A percentile compares a stretch with the other conserved stretches of the same genome.
Conservation (phyloP, 1,140 invertebrate species). For the Brachionus sp. region DNA sequence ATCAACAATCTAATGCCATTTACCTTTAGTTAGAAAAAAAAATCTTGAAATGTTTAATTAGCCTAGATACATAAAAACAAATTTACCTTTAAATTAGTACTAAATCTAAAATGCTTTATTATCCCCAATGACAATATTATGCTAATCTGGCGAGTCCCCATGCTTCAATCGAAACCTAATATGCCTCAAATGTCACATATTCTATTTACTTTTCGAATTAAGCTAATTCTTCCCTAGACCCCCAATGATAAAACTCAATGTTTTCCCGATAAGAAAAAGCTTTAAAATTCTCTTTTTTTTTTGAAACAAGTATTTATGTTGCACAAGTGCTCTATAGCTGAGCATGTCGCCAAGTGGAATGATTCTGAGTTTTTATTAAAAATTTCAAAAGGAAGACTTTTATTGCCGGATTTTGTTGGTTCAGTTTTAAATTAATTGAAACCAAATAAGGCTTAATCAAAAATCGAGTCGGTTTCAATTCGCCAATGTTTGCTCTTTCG, state of each 20-base stretch:
- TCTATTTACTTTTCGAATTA: neutral
- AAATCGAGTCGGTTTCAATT: constrained; percentile 21
- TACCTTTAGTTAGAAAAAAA: neutral
- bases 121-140: constrained; percentile 30
- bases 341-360: neutral
- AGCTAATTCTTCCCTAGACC: neutral
- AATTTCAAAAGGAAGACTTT: neutral
- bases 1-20: neutral
- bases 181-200: neutral
- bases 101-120: neutral
- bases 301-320: neutral
- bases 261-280: neutral
- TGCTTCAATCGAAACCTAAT: neutral
- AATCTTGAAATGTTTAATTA: constrained; percentile 38
- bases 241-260: neutral
- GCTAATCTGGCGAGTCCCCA: constrained; percentile 1
- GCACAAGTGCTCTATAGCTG: neutral
- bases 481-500: constrained; percentile 15
- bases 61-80: constrained; percentile 38
- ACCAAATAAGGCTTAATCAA: constrained; percentile 12
- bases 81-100: constrained; percentile 22
- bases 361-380: neutral
- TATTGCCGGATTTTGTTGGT: neutral
- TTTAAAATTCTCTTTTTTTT: neutral
- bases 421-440: constrained; percentile 26